phyloP scores from a whole-genome alignment of 2,888 invertebrate species.

The Pristionchus fissidentatus region DNA sequence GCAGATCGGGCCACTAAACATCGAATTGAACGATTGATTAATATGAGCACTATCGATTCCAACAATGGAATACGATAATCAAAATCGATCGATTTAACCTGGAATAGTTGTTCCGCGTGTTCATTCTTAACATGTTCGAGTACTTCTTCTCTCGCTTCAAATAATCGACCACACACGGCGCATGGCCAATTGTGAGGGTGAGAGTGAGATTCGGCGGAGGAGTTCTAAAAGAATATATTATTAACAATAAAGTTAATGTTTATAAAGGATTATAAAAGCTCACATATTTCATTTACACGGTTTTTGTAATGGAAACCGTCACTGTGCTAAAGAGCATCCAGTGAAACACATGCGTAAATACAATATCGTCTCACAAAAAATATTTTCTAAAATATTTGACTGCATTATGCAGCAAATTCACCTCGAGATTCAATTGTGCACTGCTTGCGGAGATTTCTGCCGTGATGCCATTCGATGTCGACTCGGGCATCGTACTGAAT shows the following conservation, averaged over 20 bases:
- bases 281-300: too few species aligned
- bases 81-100: constrained; percentile 23
- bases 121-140: constrained; percentile 21
- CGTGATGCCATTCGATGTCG: constrained; percentile 10
- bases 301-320: too few species aligned
- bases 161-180: constrained; percentile 38
- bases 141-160: constrained; percentile 36
- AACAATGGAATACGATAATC: constrained; percentile 13
- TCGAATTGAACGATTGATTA: background rate
- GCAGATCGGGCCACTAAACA: background rate
- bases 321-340: too few species aligned
- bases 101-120: constrained; percentile 41
- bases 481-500: background rate
- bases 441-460: background rate
- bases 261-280: too few species aligned
- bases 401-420: background rate
- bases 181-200: constrained; percentile 32
- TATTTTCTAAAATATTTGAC: too few species aligned
- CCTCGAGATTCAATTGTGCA: constrained; percentile 6
- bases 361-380: too few species aligned
- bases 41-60: background rate
- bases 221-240: too few species aligned
- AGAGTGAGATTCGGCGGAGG: too few species aligned
- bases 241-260: too few species aligned
- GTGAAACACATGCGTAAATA: too few species aligned